Evolutionary conservation across 2,888 invertebrate species (phyloP), one percentile per base, ranked within the genome.

Genomic region (Sycophila texana): DNA sequence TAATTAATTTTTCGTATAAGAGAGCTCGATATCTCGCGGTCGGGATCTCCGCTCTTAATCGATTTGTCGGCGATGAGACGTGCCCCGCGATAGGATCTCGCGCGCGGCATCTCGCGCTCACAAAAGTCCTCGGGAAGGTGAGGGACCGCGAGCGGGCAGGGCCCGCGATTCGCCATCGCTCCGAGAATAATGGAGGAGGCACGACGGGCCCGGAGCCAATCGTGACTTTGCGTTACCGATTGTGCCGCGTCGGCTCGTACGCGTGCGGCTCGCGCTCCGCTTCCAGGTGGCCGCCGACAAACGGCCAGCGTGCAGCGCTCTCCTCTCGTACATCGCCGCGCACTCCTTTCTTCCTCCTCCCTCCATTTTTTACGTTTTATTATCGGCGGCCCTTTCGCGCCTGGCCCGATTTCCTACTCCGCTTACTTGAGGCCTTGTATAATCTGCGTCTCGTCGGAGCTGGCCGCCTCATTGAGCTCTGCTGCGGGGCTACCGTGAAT

Each of bases 161-260:
- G 53, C 61, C n/a, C 47, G 30, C 55, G 74, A 74, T 74, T 74
- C 74, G 71, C 79, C 67, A 72, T 72, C 53, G 58, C 72, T 4
- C 2, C 51, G 60, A 55, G n/a, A 22, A 75, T 51, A 80, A 80
- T 73, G 67, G 79, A 73, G 57, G 65, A 60, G 75, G 74, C 13
- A n/a, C 61, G 20, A 10, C 57, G 22, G n/a, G 53, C 30, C 61
- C 53, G n/a, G 78, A 61, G 79, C 79, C 81, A 83, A 83, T 82
- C 83, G 82, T 83, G 83, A 83, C 82, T 83, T 61, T 82, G 88
- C 88, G 86, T 83, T 87, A 86, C 83, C 67, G 84, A 88, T 30
- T 39, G 88, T 88, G 88, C 88, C 87, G 85, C 81, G 47, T 14
- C 47, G 10, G 63, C 51, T 26, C 47, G 49, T 82, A 81, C 83